Conservation (phyloP, 2,113 vertebrate species). For the Microtus oregoni region DNA sequence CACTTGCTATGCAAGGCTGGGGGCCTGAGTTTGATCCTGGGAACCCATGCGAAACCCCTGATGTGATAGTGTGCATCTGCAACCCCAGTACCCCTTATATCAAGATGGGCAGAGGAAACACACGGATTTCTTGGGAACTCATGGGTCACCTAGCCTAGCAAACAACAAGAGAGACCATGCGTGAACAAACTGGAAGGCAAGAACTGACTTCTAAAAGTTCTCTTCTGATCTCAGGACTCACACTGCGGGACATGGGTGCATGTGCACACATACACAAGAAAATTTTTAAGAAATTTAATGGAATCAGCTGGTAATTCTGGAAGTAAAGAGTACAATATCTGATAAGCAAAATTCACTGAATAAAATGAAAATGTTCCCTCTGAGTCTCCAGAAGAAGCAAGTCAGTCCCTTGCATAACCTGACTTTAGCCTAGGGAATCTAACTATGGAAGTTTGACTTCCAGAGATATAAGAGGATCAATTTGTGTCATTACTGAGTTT, state of each 20-base stretch:
- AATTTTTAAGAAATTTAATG: too few species aligned
- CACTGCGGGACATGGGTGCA: not conserved
- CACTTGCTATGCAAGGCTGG: not conserved
- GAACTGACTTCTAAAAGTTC: not conserved
- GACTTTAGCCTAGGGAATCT: not conserved
- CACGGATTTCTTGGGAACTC: not conserved
- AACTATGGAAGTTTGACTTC: not conserved
- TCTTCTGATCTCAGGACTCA: not conserved
- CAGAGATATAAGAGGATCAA: slow-evolving; percentile 36
- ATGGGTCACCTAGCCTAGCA: not conserved
- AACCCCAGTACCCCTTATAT: not conserved
- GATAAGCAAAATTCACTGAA: not conserved
- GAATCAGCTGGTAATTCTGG: not conserved
- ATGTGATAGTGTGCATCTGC: too few species aligned
- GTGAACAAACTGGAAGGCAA: not conserved
- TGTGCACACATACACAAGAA: not conserved
- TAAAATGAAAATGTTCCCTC: not conserved
- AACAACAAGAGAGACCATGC: not conserved
- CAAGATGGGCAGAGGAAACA: not conserved
- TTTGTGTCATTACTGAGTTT: slow-evolving; percentile 13
- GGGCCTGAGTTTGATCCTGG: not conserved
- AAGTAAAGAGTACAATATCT: not conserved
- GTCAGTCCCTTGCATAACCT: not conserved
- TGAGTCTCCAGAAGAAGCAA: slow-evolving; percentile 3
- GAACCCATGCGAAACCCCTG: not conserved